These are phyloP conservation scores for Ciconia maguari DNA, from an alignment of 2,113 vertebrate species.

Conservation along the genomic window DNA sequence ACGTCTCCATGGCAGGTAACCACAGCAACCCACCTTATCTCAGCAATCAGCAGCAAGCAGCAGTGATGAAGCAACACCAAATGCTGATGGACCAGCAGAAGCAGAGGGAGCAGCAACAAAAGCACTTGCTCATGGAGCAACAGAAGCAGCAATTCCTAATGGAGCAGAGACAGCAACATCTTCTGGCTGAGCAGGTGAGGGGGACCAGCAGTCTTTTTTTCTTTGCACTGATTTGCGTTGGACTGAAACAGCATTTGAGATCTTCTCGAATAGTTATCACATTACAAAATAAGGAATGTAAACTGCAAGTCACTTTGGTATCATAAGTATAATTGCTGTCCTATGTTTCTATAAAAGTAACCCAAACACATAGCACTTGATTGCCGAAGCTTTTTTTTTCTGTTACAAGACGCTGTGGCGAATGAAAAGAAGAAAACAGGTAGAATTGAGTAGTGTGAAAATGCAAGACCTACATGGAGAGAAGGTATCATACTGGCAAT, in stretches of 20 bases:
- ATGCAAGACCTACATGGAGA: not conserved
- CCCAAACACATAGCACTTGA: not conserved
- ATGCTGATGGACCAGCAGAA: constrained; percentile 87
- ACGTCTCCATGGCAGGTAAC: constrained; percentile 76
- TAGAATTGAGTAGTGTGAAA: not conserved
- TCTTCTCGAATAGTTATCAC: not conserved
- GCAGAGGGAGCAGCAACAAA: constrained; percentile 78
- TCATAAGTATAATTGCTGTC: not conserved
- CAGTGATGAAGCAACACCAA: constrained; percentile 86
- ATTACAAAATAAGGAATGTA: not conserved
- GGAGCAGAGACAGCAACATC: constrained; percentile 84
- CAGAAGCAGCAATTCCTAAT: constrained; percentile 82
- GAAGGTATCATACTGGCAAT: not conserved
- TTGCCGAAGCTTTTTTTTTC: not conserved
- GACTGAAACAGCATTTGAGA: not conserved
- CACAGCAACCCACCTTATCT: constrained; percentile 82
- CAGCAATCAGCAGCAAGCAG: constrained; percentile 81
- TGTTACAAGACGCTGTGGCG: not conserved
- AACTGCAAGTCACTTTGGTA: not conserved
- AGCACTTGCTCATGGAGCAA: constrained; percentile 75
- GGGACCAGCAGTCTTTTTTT: not conserved
- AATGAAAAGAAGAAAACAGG: not conserved
- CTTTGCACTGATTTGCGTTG: not conserved
- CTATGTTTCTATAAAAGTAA: not conserved
- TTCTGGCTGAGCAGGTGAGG: constrained; percentile 90